Conservation (phyloP, 1,140 invertebrate species). For the Macrotrachela quadricornifera region DNA sequence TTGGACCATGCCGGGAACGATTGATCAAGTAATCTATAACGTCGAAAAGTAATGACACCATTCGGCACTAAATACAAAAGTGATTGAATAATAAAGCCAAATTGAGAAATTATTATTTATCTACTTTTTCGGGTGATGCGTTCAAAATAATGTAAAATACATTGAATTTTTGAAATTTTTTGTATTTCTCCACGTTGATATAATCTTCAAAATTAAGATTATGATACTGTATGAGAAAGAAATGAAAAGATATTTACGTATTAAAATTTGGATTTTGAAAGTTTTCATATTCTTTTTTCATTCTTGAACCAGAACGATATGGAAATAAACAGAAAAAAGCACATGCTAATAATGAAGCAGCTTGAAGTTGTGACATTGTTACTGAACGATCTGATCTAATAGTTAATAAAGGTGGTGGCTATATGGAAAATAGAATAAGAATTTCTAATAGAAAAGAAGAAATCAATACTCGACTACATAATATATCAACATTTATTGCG, state of each 20-base stretch:
- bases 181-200: constrained; percentile 28
- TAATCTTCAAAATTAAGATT: constrained; percentile 12
- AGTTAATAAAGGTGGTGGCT: too few species aligned
- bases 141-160: constrained; percentile 64
- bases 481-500: too few species aligned
- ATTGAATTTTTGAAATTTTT: constrained; percentile 55
- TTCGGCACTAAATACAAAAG: constrained; percentile 38
- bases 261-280: constrained; percentile 31
- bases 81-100: constrained; percentile 4
- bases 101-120: constrained; percentile 21
- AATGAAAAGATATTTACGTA: constrained; percentile 34
- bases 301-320: constrained; percentile 30
- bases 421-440: too few species aligned
- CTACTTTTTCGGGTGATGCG: constrained; percentile 45
- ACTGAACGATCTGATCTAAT: constrained; percentile 17
- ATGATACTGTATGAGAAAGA: constrained; percentile 8
- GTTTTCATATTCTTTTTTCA: not conserved
- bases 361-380: constrained; percentile 58
- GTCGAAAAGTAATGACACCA: constrained; percentile 47
- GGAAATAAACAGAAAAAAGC: constrained; percentile 90
- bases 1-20: too few species aligned
- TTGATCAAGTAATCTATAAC: not conserved
- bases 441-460: too few species aligned
- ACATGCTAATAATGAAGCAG: constrained; percentile 66
- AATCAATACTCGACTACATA: too few species aligned